A percentile compares a stretch with the other conserved stretches of the same genome.
These are phyloP conservation scores for Noctua janthe DNA, from an alignment of 2,888 invertebrate species.

Conservation along the genomic window DNA sequence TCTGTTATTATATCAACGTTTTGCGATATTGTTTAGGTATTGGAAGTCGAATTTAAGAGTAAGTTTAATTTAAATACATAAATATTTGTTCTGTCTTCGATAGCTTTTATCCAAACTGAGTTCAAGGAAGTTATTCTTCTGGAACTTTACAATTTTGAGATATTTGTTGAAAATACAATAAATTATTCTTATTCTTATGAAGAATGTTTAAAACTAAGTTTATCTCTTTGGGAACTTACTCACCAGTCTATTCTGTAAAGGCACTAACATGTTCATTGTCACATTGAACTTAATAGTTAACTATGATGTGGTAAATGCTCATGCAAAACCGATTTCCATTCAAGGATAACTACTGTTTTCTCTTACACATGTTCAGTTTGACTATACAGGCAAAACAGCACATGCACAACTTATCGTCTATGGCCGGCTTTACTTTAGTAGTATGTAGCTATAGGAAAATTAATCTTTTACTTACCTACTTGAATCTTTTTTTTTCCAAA, in stretches of 20 bases:
- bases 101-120: background rate
- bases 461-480: no score
- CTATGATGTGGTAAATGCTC: no score
- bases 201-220: background rate
- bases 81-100: conserved; percentile 16
- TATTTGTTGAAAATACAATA: conserved; percentile 11
- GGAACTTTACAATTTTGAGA: background rate
- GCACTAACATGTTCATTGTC: background rate
- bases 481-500: no score
- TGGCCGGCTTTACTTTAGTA: background rate
- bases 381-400: background rate
- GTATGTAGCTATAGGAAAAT: no score
- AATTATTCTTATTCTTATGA: no score
- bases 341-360: no score
- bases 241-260: background rate
- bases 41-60: background rate
- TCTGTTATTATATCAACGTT: conserved; percentile 29
- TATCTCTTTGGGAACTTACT: background rate
- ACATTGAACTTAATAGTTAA: no score
- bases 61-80: background rate
- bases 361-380: no score
- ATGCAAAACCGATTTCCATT: no score
- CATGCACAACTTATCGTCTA: background rate
- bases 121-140: background rate
- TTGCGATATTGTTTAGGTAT: conserved; percentile 12